A percentile compares a stretch with the other conserved stretches of the same genome.
These are phyloP conservation scores for Tauraco erythrolophus DNA, from an alignment of 2,113 vertebrate species.

Conservation along the genomic window DNA sequence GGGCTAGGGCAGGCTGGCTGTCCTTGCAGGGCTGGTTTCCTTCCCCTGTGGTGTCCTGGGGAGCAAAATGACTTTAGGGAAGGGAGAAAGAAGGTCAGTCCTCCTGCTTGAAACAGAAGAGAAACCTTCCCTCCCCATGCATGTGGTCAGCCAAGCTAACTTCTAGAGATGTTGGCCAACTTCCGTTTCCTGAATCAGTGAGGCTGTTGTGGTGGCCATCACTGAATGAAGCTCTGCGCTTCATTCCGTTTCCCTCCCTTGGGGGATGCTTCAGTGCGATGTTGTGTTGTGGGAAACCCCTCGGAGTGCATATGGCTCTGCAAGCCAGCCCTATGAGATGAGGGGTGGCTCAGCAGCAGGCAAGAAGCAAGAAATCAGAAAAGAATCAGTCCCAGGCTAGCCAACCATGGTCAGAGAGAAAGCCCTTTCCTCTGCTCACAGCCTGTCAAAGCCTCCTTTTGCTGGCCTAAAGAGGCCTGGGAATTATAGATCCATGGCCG, in stretches of 20 bases:
- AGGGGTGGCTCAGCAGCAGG: background rate
- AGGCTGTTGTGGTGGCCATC: background rate
- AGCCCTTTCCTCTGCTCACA: background rate
- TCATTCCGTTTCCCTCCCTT: background rate
- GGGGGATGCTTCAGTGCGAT: accelerated
- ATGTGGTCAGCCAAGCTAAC: background rate
- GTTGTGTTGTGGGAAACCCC: background rate
- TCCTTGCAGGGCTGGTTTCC: background rate
- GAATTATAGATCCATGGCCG: background rate
- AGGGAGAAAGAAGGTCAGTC: background rate
- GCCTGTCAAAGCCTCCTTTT: background rate
- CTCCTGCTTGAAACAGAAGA: background rate
- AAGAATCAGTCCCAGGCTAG: background rate
- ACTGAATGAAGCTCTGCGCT: accelerated
- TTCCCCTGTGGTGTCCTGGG: background rate
- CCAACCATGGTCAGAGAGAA: background rate
- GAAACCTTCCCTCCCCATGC: background rate
- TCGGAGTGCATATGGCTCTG: background rate
- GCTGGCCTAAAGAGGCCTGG: background rate
- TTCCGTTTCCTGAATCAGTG: accelerated
- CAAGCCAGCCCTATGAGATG: background rate
- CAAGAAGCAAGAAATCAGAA: background rate
- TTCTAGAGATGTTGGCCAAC: background rate
- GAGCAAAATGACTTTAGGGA: background rate
- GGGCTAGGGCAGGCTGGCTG: background rate